Evolutionary conservation across 2,888 invertebrate species (phyloP).

Genomic region (Cecidostiba fungosa): DNA sequence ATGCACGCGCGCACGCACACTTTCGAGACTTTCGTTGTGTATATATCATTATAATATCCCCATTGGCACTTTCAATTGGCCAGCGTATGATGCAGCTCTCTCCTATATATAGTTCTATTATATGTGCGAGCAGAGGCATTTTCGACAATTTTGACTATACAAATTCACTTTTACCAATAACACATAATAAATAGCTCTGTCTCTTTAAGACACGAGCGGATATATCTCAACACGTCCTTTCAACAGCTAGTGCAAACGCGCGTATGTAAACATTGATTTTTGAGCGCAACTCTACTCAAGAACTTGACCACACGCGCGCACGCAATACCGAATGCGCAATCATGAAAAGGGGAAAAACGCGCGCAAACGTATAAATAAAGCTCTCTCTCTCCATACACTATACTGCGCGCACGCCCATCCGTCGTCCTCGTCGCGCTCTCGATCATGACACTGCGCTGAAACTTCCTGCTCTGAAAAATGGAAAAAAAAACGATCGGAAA

Average conservation of each 20-base stretch:
- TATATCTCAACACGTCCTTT: too few species aligned
- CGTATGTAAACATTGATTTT: conserved; percentile 22
- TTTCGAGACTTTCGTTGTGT: neutral
- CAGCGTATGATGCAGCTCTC: neutral
- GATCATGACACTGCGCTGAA: neutral
- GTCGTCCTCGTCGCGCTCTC: neutral
- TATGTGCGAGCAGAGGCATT: too few species aligned
- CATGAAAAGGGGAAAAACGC: neutral
- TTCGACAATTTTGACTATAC: too few species aligned
- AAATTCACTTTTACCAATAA: too few species aligned
- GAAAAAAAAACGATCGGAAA: conserved; percentile 10
- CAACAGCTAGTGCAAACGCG: neutral
- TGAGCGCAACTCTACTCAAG: conserved; percentile 8
- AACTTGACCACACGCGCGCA: conserved; percentile 9
- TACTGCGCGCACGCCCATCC: conserved; percentile 21
- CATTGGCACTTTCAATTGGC: conserved; percentile 22
- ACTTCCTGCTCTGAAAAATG: neutral
- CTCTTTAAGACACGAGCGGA: too few species aligned
- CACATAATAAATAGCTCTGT: too few species aligned
- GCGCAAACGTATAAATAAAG: neutral
- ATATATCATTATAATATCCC: neutral
- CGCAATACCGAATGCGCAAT: neutral
- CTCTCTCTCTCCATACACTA: too few species aligned
- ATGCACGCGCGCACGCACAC: conserved; percentile 12
- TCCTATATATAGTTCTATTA: neutral